Base-by-base conservation (phyloP, 2,113 vertebrate genomes). In the Delphinus delphis region DNA sequence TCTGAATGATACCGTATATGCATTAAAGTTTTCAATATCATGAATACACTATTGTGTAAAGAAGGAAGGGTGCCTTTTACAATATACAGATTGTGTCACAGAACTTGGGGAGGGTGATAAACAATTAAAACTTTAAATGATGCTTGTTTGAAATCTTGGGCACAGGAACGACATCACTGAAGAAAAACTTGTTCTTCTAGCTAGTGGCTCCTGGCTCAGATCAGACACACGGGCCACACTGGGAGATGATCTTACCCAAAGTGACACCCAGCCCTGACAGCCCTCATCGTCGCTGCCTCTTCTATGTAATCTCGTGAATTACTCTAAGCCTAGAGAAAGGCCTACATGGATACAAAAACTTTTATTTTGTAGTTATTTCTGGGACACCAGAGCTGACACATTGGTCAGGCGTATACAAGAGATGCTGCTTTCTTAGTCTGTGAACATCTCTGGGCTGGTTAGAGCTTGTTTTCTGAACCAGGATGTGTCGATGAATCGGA, bases 321-420 rank as follows among this genome's bases (percentile, higher is more conserved):
- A 88, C 44, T 76, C 95, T 92, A 89, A 96, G 95, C 90, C 89
- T 26, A 50, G 62, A 96, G 89, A 95, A 94, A 93, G 89, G 62
- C 15, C 55, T 50, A 36, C 13, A 31, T 3, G 26, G 38, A 8
- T 44, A 82, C n/a, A 82, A 26, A 88, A 79, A 47, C 89, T 97
- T 97, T 97, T 65, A 93, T 87, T 97, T 79, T 86, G 92, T 73
- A 88, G 89, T 92, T 96, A 89, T 87, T 96, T 95, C 96, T 95
- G 95, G 87, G 93, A 84, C n/a, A 92, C 50, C 63, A 83, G 94
- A 79, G 18, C 62, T 73, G 73, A 88, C 80, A 73, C n/a, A 84
- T 26, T 79, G 63, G 92, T 80, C 83, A 65, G 38, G 90, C 86
- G 63, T 23, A 60, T 23, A 36, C 26, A 44, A 95, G 53, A 83